A percentile compares a stretch with the other conserved stretches of the same genome.
Conservation (phyloP, 1,140 invertebrate species). For the Heterodera carotae region DNA sequence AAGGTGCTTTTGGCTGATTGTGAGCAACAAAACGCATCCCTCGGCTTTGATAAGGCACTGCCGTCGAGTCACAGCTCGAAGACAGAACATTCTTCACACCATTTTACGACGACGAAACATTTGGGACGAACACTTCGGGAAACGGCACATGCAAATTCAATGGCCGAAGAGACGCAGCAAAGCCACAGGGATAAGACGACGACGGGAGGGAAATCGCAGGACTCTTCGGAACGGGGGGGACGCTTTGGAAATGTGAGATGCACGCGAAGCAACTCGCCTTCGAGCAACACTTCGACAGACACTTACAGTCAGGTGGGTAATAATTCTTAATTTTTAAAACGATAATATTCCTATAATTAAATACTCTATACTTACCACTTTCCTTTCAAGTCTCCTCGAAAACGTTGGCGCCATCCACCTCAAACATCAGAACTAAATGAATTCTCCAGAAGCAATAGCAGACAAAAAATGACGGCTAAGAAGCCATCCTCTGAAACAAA, state of each 20-base stretch:
- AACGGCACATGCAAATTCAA: background rate
- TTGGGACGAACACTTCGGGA: background rate
- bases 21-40: background rate
- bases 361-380: background rate
- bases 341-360: no score
- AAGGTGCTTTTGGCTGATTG: background rate
- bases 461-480: background rate
- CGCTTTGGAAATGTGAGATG: background rate
- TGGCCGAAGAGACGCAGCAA: background rate
- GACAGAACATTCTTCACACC: background rate
- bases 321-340: no score
- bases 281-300: constrained; percentile 3
- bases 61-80: background rate
- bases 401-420: constrained; percentile 4
- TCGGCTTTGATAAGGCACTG: background rate
- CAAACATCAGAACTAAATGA: constrained; percentile 8
- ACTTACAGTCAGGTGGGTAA: constrained; percentile 7
- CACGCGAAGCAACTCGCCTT: background rate
- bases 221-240: background rate
- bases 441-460: background rate
- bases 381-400: constrained; percentile 3
- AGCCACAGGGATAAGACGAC: background rate
- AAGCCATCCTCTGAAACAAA: background rate
- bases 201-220: background rate
- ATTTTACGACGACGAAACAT: no score